phyloP scores from a whole-genome alignment of 2,113 vertebrate genomes.

The Ahaetulla prasina region DNA sequence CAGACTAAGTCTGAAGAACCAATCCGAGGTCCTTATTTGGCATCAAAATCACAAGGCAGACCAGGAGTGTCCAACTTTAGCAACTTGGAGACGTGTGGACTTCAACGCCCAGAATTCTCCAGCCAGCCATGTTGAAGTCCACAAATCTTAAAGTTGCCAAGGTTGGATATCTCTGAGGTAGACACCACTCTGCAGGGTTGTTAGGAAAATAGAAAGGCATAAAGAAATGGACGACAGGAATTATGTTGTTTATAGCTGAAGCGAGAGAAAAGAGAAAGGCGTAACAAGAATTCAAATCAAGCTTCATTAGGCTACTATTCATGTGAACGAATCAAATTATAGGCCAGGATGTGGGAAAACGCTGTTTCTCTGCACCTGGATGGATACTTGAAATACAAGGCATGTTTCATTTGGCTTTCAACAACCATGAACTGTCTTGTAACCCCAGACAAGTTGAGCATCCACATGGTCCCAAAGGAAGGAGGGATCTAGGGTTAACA shows the following conservation, averaged over 20 bases:
- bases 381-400: constrained; percentile 40
- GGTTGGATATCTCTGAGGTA: neutral
- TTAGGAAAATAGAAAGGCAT: neutral
- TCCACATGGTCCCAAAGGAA: constrained; percentile 53
- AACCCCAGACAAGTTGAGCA: constrained; percentile 63
- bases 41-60: neutral
- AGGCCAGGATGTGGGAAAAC: neutral
- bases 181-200: neutral
- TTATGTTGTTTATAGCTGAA: neutral
- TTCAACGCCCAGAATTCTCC: neutral
- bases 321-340: constrained; percentile 28
- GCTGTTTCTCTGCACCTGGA: constrained; percentile 38
- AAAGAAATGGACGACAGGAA: neutral
- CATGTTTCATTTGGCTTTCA: constrained; percentile 52
- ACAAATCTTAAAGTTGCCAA: neutral
- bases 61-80: no score
- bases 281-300: neutral
- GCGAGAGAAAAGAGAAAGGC: neutral
- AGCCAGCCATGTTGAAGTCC: neutral
- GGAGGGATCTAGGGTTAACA: constrained; percentile 71
- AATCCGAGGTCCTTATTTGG: neutral
- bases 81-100: neutral
- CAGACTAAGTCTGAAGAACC: neutral
- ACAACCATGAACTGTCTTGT: constrained; percentile 56
- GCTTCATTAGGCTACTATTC: neutral